Percentiles rank a stretch among this genome's conserved stretches.
phyloP scores from a whole-genome alignment of 2,113 vertebrate species.

The Tachycineta bicolor region DNA sequence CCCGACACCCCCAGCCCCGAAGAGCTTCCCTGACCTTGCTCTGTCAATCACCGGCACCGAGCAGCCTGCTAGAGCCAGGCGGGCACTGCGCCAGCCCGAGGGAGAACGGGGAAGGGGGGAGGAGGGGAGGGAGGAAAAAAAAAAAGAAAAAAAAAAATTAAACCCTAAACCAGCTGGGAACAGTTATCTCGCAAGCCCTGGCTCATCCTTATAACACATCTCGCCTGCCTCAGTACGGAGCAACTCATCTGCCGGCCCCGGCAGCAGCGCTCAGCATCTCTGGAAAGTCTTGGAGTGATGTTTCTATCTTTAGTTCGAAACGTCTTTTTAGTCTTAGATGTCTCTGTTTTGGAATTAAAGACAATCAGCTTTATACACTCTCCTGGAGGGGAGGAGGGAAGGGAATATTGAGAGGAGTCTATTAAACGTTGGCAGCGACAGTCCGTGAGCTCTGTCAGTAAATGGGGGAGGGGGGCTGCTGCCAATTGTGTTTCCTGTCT shows the following conservation, averaged over 20 bases:
- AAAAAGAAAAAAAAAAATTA: neutral
- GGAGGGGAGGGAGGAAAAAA: too few relatives aligned
- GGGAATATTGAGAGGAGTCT: neutral
- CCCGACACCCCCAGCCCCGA: slow-evolving; percentile 11
- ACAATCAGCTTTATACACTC: neutral
- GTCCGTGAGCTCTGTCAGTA: neutral
- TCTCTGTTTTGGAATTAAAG: slow-evolving; percentile 32
- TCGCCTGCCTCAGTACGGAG: neutral
- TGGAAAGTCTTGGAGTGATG: neutral
- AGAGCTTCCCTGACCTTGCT: slow-evolving; percentile 55
- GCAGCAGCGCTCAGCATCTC: neutral
- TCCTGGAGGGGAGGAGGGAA: neutral
- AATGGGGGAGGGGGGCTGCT: neutral
- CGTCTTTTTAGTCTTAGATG: neutral
- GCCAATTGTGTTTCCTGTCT: slow-evolving; percentile 4
- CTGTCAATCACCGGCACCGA: slow-evolving; percentile 52
- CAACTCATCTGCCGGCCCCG: neutral
- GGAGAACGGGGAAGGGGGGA: neutral
- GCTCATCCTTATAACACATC: slow-evolving; percentile 4
- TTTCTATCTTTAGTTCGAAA: neutral
- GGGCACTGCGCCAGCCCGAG: slow-evolving; percentile 20
- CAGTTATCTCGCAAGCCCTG: slow-evolving; percentile 44
- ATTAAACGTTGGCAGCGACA: neutral
- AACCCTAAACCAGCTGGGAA: slow-evolving; percentile 60
- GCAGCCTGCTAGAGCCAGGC: neutral